phyloP scores from a whole-genome alignment of 2,888 invertebrate genomes.

The Drosophila mimica region DNA sequence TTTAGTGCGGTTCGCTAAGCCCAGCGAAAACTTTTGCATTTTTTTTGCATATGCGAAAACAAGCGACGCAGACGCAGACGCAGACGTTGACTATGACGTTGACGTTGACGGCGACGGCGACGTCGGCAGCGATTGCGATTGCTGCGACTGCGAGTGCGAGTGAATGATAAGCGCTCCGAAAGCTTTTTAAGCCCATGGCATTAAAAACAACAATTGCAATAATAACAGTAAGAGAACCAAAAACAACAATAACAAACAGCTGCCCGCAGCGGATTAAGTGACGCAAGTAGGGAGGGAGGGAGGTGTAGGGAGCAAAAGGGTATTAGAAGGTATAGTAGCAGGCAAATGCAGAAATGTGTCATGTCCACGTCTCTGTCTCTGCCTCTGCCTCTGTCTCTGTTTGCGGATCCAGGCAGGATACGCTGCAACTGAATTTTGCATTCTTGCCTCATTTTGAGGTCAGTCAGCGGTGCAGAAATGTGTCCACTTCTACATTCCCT shows the following conservation, averaged over 20 bases:
- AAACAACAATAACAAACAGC: conserved; percentile 15
- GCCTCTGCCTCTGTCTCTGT: conserved; percentile 10
- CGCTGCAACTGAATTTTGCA: conserved; percentile 16
- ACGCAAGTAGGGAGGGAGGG: conserved; percentile 26
- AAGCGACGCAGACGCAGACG: conserved; percentile 2
- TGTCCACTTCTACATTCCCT: not conserved
- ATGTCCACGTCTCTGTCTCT: conserved; percentile 22
- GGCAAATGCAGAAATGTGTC: conserved; percentile 42
- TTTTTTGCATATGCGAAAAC: conserved; percentile 58
- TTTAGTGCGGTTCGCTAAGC: conserved; percentile 27
- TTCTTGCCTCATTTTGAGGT: conserved; percentile 33
- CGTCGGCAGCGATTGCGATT: conserved; percentile 5
- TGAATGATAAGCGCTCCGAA: conserved; percentile 67
- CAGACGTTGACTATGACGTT: not conserved
- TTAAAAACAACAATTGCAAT: conserved; percentile 47
- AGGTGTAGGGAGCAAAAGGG: not conserved
- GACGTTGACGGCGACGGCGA: conserved; percentile 10
- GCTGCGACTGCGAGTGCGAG: conserved; percentile 12
- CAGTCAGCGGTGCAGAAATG: conserved; percentile 27
- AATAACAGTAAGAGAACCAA: conserved; percentile 18
- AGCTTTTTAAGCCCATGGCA: conserved; percentile 63
- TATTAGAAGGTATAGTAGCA: not conserved
- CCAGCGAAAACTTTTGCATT: conserved; percentile 46
- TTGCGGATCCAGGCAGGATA: conserved; percentile 5
- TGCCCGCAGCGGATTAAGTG: conserved; percentile 38